Percentiles rank a stretch among this genome's conserved stretches.
Evolutionary conservation across 2,113 vertebrate species (phyloP).

Genomic region (Phocoena phocoena): DNA sequence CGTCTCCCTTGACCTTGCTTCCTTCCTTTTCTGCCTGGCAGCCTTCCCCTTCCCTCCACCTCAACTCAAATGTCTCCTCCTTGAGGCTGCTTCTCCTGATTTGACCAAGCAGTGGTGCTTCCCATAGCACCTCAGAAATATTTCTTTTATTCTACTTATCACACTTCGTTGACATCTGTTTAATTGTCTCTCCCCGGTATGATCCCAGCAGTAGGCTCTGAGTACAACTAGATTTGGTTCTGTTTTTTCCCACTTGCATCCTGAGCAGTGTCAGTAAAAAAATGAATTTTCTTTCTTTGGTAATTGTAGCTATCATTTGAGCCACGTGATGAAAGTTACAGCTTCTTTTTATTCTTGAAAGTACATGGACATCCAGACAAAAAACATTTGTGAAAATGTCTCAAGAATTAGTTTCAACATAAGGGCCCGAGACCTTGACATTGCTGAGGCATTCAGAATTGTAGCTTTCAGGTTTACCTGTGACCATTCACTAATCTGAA

Average conservation of each 20-base stretch:
- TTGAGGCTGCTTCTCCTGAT: not conserved
- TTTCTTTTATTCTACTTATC: not conserved
- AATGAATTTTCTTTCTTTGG: not conserved
- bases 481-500: constrained; percentile 73
- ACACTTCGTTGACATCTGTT: not conserved
- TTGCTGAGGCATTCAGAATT: not conserved
- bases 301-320: not conserved
- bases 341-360: not conserved
- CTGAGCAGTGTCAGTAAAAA: not conserved
- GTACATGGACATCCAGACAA: not conserved
- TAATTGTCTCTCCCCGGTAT: not conserved
- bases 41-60: not conserved
- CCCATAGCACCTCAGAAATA: not conserved
- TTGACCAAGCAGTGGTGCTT: not conserved
- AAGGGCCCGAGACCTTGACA: constrained; percentile 43
- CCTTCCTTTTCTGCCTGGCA: not conserved
- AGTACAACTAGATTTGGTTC: not conserved
- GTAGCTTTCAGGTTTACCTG: constrained; percentile 40
- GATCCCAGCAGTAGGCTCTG: not conserved
- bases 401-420: constrained; percentile 44
- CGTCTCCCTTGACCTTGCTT: not conserved
- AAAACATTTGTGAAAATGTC: constrained; percentile 38
- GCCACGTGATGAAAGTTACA: not conserved
- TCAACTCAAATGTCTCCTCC: not conserved
- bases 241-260: not conserved